These are phyloP conservation scores for Sula dactylatra DNA, from an alignment of 2,113 vertebrate genomes.

Conservation along the genomic window DNA sequence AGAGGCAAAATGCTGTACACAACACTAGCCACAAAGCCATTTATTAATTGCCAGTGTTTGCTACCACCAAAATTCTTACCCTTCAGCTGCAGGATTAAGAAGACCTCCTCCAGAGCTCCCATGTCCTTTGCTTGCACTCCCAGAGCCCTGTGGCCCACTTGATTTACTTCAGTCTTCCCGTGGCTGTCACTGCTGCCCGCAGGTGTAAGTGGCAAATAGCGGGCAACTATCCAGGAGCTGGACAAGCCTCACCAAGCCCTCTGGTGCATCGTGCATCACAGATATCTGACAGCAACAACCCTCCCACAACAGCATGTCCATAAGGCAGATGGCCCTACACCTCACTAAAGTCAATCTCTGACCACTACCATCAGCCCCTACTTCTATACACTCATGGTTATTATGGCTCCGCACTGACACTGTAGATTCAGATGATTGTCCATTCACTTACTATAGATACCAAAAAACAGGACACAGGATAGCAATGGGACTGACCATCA, in stretches of 20 bases:
- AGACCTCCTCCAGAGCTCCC: neutral
- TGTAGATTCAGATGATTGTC: neutral
- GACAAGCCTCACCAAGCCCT: neutral
- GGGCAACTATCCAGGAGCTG: neutral
- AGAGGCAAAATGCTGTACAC: accelerated
- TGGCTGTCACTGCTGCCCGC: neutral
- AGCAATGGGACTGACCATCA: neutral
- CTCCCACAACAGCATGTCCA: neutral
- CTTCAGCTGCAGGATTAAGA: neutral
- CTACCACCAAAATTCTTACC: neutral
- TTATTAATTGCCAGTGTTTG: neutral
- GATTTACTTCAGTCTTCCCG: neutral
- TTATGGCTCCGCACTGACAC: neutral
- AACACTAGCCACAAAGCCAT: neutral
- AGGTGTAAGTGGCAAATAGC: neutral
- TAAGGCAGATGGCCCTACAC: neutral
- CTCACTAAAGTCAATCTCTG: neutral
- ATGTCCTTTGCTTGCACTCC: neutral
- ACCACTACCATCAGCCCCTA: neutral
- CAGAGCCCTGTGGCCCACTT: neutral
- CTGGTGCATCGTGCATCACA: neutral
- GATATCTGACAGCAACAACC: neutral
- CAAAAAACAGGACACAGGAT: neutral
- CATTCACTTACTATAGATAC: neutral
- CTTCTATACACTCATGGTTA: neutral